These are phyloP conservation scores for Aegypius monachus DNA, from an alignment of 2,113 vertebrate genomes.

Conservation along the genomic window DNA sequence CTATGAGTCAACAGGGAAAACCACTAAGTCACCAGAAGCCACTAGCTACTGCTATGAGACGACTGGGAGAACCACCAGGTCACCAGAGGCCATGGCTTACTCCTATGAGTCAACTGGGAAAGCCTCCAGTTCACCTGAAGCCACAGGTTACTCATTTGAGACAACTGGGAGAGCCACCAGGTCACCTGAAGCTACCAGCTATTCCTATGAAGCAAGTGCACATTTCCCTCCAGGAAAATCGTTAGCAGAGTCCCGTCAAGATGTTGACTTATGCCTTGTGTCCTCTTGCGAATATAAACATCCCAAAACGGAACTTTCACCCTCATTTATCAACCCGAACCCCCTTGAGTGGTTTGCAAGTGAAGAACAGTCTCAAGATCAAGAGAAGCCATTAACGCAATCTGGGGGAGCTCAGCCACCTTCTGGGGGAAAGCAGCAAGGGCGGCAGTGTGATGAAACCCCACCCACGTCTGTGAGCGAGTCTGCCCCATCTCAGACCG, in stretches of 20 bases:
- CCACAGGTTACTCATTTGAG: conserved; percentile 59
- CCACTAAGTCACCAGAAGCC: conserved; percentile 45
- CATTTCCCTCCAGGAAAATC: conserved; percentile 72
- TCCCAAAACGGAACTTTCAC: conserved; percentile 93
- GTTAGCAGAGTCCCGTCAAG: conserved; percentile 79
- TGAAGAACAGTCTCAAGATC: conserved; percentile 79
- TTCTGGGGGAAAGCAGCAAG: conserved; percentile 83
- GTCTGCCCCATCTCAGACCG: conserved; percentile 90
- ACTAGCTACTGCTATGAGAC: conserved; percentile 58
- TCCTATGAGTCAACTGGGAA: conserved; percentile 43
- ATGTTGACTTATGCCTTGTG: conserved; percentile 92
- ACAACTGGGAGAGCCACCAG: conserved; percentile 24
- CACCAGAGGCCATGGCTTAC: conserved; percentile 54
- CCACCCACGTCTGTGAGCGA: conserved; percentile 92
- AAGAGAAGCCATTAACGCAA: conserved; percentile 83
- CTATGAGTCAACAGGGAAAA: conserved; percentile 61
- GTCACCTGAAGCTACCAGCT: conserved; percentile 54
- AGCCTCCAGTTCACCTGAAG: conserved; percentile 32
- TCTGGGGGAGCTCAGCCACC: conserved; percentile 83
- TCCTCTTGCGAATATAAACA: conserved; percentile 93
- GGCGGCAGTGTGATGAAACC: conserved; percentile 91
- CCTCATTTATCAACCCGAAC: conserved; percentile 96
- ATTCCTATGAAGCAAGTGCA: conserved; percentile 66
- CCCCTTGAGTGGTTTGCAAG: conserved; percentile 92
- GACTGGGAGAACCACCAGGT: conserved; percentile 47